Evolutionary conservation across 2,888 invertebrate genomes (phyloP).

Genomic region (Leptopilina drosophilae): DNA sequence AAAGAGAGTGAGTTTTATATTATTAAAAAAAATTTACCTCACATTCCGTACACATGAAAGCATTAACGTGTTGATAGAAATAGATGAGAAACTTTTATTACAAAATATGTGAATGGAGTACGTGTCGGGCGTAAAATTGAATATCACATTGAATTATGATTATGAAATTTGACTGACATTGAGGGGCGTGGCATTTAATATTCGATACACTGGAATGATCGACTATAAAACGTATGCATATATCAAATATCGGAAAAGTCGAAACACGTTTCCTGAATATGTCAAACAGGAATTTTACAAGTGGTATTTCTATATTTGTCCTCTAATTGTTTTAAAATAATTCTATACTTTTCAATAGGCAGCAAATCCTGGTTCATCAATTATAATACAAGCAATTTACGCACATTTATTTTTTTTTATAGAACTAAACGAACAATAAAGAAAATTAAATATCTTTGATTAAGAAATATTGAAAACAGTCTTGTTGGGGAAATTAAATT

Average conservation of each 20-base stretch:
- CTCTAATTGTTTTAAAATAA: no score
- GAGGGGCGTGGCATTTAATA: constrained; percentile 19
- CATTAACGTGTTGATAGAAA: neutral
- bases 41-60: neutral
- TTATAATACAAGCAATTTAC: no score
- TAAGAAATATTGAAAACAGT: no score
- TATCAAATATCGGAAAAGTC: constrained; percentile 11
- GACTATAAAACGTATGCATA: constrained; percentile 20
- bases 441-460: no score
- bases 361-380: no score
- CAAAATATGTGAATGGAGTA: constrained; percentile 1
- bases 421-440: no score
- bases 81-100: neutral
- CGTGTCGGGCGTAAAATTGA: constrained; percentile 21
- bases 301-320: neutral
- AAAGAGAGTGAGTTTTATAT: no score
- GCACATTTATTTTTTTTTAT: no score
- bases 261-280: constrained; percentile 2
- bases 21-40: no score
- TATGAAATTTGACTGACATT: constrained; percentile 20
- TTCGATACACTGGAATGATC: constrained; percentile 17
- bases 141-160: constrained; percentile 39
- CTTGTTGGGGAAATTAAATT: neutral
- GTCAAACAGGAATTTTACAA: neutral
- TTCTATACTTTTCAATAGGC: no score